Conservation (phyloP, 2,888 invertebrate genomes). For the Drosophila eohydei region DNA sequence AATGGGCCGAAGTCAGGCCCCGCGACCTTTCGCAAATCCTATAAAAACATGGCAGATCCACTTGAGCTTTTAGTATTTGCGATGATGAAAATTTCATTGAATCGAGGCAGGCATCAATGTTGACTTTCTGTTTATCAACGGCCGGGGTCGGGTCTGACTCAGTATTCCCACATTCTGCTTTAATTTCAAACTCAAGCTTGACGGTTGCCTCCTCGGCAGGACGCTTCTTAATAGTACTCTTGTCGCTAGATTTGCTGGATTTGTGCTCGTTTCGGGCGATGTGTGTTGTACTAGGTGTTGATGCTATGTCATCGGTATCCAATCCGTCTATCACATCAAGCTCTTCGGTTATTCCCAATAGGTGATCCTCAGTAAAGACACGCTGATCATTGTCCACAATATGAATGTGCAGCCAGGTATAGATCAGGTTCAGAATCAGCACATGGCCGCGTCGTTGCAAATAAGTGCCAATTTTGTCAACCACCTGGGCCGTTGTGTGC, state of each 20-base stretch:
- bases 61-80: conserved; percentile 68
- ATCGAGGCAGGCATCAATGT: conserved; percentile 64
- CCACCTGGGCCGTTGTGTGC: conserved; percentile 88
- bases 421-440: conserved; percentile 88
- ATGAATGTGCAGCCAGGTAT: conserved; percentile 88
- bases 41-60: conserved; percentile 72
- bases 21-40: conserved; percentile 69
- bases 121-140: conserved; percentile 33
- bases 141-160: conserved; percentile 27
- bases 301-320: conserved; percentile 38
- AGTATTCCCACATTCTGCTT: conserved; percentile 50
- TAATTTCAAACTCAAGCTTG: conserved; percentile 66
- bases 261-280: conserved; percentile 40
- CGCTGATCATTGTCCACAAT: conserved; percentile 85
- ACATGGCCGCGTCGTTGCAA: conserved; percentile 89
- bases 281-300: conserved; percentile 8
- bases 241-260: conserved; percentile 32
- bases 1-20: conserved; percentile 76
- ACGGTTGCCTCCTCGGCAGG: conserved; percentile 61
- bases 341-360: conserved; percentile 65
- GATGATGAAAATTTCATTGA: conserved; percentile 58
- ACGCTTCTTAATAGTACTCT: conserved; percentile 58
- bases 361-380: conserved; percentile 73
- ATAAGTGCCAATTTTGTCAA: conserved; percentile 88
- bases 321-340: conserved; percentile 53